Conservation (phyloP, 2,113 vertebrate genomes). For the Scortum barcoo region DNA sequence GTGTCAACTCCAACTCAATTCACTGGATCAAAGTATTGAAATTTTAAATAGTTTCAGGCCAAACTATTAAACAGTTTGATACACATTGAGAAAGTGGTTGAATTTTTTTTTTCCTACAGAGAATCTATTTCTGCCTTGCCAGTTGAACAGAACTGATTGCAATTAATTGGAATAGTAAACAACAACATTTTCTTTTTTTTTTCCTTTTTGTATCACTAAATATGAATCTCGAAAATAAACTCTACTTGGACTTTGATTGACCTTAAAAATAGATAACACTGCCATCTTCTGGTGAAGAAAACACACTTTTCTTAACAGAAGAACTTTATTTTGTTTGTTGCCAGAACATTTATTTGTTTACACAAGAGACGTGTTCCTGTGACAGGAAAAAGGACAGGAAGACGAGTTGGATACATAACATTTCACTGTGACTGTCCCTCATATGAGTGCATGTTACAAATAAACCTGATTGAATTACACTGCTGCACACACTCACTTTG, state of each 20-base stretch:
- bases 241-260: background rate
- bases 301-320: background rate
- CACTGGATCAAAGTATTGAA: background rate
- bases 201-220: background rate
- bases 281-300: constrained; percentile 54
- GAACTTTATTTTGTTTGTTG: background rate
- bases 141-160: background rate
- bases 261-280: constrained; percentile 3
- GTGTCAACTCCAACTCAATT: background rate
- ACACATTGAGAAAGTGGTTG: too few species aligned
- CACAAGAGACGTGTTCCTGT: constrained; percentile 2
- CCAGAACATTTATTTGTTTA: constrained; percentile 41
- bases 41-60: background rate
- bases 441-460: too few species aligned
- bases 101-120: background rate
- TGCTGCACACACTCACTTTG: background rate
- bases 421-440: too few species aligned
- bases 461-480: too few species aligned
- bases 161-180: background rate
- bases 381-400: background rate
- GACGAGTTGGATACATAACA: background rate
- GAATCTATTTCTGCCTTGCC: background rate
- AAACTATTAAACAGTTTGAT: background rate
- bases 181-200: background rate
- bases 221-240: background rate